Percentiles rank a stretch among this genome's conserved stretches.
These are phyloP conservation scores for Drosophila subobscura DNA, from an alignment of 1,140 invertebrate species.

Conservation along the genomic window DNA sequence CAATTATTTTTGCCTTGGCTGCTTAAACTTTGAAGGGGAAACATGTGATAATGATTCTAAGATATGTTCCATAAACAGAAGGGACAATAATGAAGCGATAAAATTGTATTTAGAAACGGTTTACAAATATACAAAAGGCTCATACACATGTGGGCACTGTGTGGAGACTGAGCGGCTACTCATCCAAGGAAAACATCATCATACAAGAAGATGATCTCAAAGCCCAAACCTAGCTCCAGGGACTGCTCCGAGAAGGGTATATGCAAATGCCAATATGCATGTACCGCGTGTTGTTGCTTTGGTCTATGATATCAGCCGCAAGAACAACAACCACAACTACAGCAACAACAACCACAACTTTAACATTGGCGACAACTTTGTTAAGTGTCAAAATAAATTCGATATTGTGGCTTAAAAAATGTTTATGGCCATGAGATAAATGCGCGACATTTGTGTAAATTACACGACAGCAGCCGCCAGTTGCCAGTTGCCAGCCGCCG, in stretches of 20 bases:
- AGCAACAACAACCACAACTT: conserved; percentile 42
- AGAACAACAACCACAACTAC: conserved; percentile 10
- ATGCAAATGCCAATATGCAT: conserved; percentile 36
- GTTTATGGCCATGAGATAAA: conserved; percentile 79
- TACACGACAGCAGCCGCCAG: conserved; percentile 68
- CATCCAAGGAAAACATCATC: conserved; percentile 3
- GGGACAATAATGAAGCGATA: conserved; percentile 1
- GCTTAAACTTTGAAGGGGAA: background rate
- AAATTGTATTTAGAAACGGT: background rate
- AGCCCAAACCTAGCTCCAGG: background rate
- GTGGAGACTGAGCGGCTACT: background rate
- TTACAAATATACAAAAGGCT: too few species aligned
- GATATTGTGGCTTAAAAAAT: conserved; percentile 82
- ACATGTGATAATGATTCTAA: conserved; percentile 13
- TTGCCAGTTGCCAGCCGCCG: conserved; percentile 17
- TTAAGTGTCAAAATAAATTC: conserved; percentile 82
- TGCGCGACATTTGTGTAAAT: conserved; percentile 81
- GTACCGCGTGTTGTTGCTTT: conserved; percentile 9
- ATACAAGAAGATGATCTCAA: too few species aligned
- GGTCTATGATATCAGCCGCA: conserved; percentile 60
- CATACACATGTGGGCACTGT: conserved; percentile 13
- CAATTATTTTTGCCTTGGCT: background rate
- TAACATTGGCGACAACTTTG: conserved; percentile 76
- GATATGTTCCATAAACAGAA: conserved; percentile 11
- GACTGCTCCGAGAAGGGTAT: conserved; percentile 29